Evolutionary conservation across 2,888 invertebrate species (phyloP).

Genomic region (Pammene fasciana): DNA sequence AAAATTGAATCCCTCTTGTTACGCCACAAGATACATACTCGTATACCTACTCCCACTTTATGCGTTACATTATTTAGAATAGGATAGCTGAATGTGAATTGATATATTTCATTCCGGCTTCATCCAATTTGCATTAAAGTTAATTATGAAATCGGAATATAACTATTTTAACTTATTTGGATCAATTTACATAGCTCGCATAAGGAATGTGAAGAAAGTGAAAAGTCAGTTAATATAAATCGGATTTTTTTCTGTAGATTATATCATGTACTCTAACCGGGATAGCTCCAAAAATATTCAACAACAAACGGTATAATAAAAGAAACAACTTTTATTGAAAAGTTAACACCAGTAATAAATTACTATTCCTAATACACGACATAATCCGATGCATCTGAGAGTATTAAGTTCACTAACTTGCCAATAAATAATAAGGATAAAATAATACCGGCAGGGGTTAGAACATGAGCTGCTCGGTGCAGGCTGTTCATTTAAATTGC

Average conservation of each 20-base stretch:
- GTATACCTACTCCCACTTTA: background rate
- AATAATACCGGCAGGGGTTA: slow-evolving; percentile 44
- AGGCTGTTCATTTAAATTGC: slow-evolving; percentile 64
- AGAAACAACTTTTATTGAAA: background rate
- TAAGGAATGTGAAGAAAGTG: too few relatives aligned
- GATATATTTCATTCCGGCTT: background rate
- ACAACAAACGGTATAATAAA: too few relatives aligned
- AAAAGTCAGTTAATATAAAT: background rate
- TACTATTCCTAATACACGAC: slow-evolving; percentile 12
- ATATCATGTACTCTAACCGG: background rate
- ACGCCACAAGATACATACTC: background rate
- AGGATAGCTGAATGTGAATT: background rate
- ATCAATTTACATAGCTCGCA: too few relatives aligned
- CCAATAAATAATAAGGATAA: slow-evolving; percentile 37
- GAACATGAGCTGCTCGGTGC: slow-evolving; percentile 49
- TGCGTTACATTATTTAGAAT: background rate
- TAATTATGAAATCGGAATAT: too few relatives aligned
- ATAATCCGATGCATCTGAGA: slow-evolving; percentile 9
- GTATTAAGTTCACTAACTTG: slow-evolving; percentile 13
- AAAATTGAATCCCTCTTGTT: slow-evolving; percentile 31
- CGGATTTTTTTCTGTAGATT: background rate
- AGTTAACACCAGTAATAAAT: background rate
- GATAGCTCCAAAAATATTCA: background rate
- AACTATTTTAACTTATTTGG: too few relatives aligned
- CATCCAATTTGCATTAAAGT: too few relatives aligned